phyloP scores from a whole-genome alignment of 37 sponge, comb jelly and placozoan species.

The Agelas oroides region DNA sequence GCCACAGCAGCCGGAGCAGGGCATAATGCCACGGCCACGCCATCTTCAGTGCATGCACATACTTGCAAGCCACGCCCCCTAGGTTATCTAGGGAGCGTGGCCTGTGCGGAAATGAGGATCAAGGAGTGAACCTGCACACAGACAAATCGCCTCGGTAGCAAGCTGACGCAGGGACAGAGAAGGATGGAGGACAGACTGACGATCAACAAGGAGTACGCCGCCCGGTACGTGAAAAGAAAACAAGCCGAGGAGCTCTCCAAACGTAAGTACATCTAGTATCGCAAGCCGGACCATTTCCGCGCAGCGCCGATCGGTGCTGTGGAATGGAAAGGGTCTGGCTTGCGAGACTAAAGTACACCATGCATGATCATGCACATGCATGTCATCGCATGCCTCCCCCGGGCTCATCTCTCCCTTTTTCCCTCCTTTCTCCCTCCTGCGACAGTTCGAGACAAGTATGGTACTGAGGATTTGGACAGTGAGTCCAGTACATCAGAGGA shows the following conservation, averaged over 20 bases:
- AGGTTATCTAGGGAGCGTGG: too few relatives aligned
- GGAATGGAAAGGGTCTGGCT: too few relatives aligned
- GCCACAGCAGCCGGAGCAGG: conserved; percentile 56
- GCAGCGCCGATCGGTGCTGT: too few relatives aligned
- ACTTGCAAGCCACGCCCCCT: too few relatives aligned
- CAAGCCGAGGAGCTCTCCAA: conserved; percentile 80
- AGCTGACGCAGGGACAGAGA: too few relatives aligned
- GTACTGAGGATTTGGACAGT: conserved; percentile 6
- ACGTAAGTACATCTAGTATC: conserved; percentile 68
- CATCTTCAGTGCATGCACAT: too few relatives aligned
- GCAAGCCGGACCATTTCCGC: too few relatives aligned
- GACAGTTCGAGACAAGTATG: conserved; percentile 77
- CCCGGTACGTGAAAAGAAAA: conserved; percentile 74
- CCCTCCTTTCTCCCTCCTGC: background rate
- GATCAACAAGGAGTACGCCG: conserved; percentile 87
- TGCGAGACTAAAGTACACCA: too few relatives aligned
- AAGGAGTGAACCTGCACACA: too few relatives aligned
- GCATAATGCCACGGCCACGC: background rate
- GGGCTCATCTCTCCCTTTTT: too few relatives aligned
- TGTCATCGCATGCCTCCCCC: background rate
- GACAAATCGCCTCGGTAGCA: too few relatives aligned
- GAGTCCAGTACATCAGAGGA: conserved; percentile 68
- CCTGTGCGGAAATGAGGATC: too few relatives aligned
- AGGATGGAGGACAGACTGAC: conserved; percentile 62
- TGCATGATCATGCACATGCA: background rate